Conservation (phyloP, 2,797 vertebrate species). For the Lutjanus campechanus region DNA sequence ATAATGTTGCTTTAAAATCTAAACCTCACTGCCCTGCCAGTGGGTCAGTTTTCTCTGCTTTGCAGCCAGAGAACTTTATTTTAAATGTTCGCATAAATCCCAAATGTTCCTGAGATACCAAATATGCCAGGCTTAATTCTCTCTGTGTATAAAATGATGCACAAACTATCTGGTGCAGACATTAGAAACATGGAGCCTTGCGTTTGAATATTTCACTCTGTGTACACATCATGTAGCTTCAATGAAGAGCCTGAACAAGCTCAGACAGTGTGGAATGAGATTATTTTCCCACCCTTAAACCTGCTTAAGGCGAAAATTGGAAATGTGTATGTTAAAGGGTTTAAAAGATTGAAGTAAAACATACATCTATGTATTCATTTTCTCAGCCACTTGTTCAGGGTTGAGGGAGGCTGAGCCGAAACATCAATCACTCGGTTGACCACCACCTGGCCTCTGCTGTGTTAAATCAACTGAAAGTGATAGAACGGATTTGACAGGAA, state of each 20-base stretch:
- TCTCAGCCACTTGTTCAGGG: constrained; percentile 1
- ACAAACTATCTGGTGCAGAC: not conserved
- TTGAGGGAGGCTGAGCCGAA: constrained; percentile 5
- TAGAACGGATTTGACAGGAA: constrained; percentile 40
- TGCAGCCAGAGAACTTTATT: constrained; percentile 25
- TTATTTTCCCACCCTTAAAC: constrained; percentile 12
- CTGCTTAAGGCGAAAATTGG: not conserved
- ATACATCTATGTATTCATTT: constrained; percentile 9
- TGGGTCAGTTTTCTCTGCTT: constrained; percentile 11
- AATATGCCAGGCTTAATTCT: not conserved
- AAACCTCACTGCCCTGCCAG: constrained; percentile 15
- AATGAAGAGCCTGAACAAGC: not conserved
- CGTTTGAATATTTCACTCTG: not conserved
- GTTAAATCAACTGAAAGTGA: constrained; percentile 42
- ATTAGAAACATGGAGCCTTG: not conserved
- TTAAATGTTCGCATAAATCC: constrained; percentile 7
- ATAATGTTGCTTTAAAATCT: not conserved
- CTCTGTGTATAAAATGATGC: not conserved
- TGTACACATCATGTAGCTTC: not conserved
- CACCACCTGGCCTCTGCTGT: constrained; percentile 25
- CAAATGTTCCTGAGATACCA: not conserved
- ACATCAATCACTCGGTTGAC: constrained; percentile 42
- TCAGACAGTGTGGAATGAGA: not conserved
- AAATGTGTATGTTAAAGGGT: not conserved
- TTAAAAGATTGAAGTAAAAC: constrained; percentile 1